Evolutionary conservation across 2,888 invertebrate genomes (phyloP), one percentile per base, ranked within the genome.

Genomic region (Bimastos eiseni): DNA sequence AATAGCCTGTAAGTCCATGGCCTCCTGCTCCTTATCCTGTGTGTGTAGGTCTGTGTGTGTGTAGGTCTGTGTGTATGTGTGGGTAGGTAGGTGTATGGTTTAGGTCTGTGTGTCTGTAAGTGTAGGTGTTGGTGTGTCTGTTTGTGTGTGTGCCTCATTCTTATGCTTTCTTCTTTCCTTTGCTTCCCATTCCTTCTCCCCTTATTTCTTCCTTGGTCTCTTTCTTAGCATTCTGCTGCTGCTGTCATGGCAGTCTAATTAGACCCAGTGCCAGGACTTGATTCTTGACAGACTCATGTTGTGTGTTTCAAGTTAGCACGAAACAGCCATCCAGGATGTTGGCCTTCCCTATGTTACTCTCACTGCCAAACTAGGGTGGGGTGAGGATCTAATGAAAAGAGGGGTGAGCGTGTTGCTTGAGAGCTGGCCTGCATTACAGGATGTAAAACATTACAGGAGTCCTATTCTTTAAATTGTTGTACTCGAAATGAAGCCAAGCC

Each of bases 281-380:
- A 70, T 30, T 70, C 8, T n/a, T 70, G 70, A 6, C 70, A 70
- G 70, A 70, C 70, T 11, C 11, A n/a, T 30, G 70, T n/a, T 70
- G 70, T 70, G 70, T 70, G 70, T 70, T 70, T 70, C 70, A 70
- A 70, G 70, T 70, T 70, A 70, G n/a, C n/a, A n/a, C n/a, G n/a
- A n/a, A n/a, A 17, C 70, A 70, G 70, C 8, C n/a, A 70, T n/a
- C 70, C 70, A 70, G 70, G 70, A 70, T 70, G 70, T 13, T 70
- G 70, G 70, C 70, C 30, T n/a, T 70, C 70, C 70, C 70, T 70
- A 30, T 70, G 70, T 8, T 49, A 30, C 70, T 30, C 30, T 70
- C 30, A n/a, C 70, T 70, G 70, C 70, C 70, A n/a, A 70, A 70
- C 70, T 70, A 70, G 30, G n/a, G 70, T 70, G 70, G 30, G 70